Evolutionary conservation across 2,888 invertebrate genomes (phyloP).

Genomic region (Cheilosia vernalis): DNA sequence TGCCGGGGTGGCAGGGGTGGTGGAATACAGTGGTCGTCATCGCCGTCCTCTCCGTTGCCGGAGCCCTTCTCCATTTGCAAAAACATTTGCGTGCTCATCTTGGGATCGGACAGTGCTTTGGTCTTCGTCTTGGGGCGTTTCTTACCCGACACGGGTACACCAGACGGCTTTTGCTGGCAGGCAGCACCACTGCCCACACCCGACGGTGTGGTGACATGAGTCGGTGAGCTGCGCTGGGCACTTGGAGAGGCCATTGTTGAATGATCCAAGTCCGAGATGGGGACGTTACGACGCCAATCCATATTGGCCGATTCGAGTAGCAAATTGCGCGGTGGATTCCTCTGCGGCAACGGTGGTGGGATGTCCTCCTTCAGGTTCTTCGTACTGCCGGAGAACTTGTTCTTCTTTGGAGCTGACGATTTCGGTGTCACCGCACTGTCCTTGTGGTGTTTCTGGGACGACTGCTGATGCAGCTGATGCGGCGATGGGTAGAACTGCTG

Average conservation of each 20-base stretch:
- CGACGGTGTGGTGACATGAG: constrained; percentile 43
- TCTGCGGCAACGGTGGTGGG: constrained; percentile 85
- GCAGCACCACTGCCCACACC: not conserved
- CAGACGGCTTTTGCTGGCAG: constrained; percentile 39
- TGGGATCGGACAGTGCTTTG: constrained; percentile 83
- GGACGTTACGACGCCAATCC: constrained; percentile 77
- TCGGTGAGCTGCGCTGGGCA: constrained; percentile 75
- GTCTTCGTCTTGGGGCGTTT: constrained; percentile 82
- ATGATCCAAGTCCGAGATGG: constrained; percentile 82
- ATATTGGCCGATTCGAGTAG: constrained; percentile 77
- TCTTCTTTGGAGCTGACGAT: constrained; percentile 79
- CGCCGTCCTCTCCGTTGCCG: constrained; percentile 79
- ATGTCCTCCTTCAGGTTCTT: constrained; percentile 81
- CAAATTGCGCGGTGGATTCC: constrained; percentile 83
- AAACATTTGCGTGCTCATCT: constrained; percentile 83
- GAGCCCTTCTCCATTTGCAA: constrained; percentile 82
- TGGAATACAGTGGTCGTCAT: constrained; percentile 83
- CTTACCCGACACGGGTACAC: constrained; percentile 68
- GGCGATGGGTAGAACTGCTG: constrained; percentile 68
- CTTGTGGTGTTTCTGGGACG: constrained; percentile 78
- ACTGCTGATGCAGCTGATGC: constrained; percentile 76
- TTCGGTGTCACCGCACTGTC: constrained; percentile 77
- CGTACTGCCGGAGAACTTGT: constrained; percentile 79
- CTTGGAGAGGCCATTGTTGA: constrained; percentile 74
- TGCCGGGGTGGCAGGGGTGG: constrained; percentile 87